Base-by-base conservation (phyloP, 1,140 invertebrate species). In the Pseudobourletiella spinata region DNA sequence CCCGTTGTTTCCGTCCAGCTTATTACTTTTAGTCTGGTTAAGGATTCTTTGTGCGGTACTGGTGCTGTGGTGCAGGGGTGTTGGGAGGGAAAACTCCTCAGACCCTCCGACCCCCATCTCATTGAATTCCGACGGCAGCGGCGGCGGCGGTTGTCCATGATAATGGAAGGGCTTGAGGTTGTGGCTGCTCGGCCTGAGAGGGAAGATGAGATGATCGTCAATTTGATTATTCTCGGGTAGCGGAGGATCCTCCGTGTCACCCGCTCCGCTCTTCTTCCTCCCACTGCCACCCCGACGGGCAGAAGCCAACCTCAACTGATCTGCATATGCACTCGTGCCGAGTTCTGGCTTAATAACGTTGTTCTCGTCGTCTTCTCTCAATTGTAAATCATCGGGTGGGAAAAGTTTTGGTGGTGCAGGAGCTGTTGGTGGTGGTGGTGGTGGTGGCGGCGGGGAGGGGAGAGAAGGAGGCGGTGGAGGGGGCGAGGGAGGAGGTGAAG, bases 171-270 rank as follows among this genome's bases (percentile, higher is more conserved):
- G n/a, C 3, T 51, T 51, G 11, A 6, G 44, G 22, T 48, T 18
- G 44, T 48, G 11, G 22, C 4, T 39, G n/a, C 35, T 11, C 11
- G 6, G 11, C 6, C 20, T 11, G 24, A 18, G 48, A 24, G 20
- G 48, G 28, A 26, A 51, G 28, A 18, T 14, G 4, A 48, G 11
- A 26, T 26, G 22, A 24, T 51, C 44, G 28, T 51, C 48, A 25
- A 51, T 51, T 26, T 51, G 48, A 51, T 51, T 51, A 51, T 25
- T 51, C 22, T 51, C 48, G 22, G 8, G 18, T 18, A 22, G 44
- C 44, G 11, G 8, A 15, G 11, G 44, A 11, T n/a, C n/a, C n/a
- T n/a, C 35, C 35, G 11, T n/a, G 35, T 39, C 35, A 39, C 35
- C n/a, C 11, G 11, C 35, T 11, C 35, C 35, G n/a, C 35, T n/a